phyloP scores from a whole-genome alignment of 2,797 vertebrate genomes.

The Chrosomus eos region DNA sequence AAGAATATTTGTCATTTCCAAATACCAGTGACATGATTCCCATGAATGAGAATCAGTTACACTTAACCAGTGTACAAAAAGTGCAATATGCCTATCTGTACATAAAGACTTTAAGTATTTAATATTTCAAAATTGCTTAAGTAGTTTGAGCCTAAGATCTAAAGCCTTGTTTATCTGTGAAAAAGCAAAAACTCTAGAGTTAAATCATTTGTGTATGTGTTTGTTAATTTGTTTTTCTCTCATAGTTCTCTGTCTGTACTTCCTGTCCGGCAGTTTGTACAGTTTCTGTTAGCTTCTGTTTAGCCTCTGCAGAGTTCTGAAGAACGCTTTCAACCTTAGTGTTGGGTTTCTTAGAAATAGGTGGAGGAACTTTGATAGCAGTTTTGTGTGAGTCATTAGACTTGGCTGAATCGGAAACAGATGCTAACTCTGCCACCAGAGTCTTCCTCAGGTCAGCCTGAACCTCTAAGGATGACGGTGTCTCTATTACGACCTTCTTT shows the following conservation, averaged over 20 bases:
- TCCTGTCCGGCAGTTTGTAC: conserved; percentile 73
- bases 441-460: conserved; percentile 79
- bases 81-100: conserved; percentile 50
- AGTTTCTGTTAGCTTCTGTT: no score
- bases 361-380: conserved; percentile 86
- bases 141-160: background rate
- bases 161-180: background rate
- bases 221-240: conserved; percentile 23
- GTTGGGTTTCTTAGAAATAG: conserved; percentile 90
- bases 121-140: conserved; percentile 14
- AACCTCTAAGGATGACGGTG: conserved; percentile 71
- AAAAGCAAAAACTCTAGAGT: conserved; percentile 10
- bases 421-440: conserved; percentile 77
- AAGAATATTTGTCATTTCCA: conserved; percentile 31
- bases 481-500: conserved; percentile 84
- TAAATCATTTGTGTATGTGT: conserved; percentile 3
- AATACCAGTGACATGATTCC: conserved; percentile 28
- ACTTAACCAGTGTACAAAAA: conserved; percentile 49
- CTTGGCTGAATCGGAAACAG: conserved; percentile 73
- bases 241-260: conserved; percentile 66
- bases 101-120: conserved; percentile 42
- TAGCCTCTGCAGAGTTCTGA: conserved; percentile 47
- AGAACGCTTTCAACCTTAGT: conserved; percentile 65
- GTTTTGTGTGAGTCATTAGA: conserved; percentile 70
- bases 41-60: conserved; percentile 28